Conservation (phyloP, 2,113 vertebrate genomes). For the Cynoglossus semilaevis region DNA sequence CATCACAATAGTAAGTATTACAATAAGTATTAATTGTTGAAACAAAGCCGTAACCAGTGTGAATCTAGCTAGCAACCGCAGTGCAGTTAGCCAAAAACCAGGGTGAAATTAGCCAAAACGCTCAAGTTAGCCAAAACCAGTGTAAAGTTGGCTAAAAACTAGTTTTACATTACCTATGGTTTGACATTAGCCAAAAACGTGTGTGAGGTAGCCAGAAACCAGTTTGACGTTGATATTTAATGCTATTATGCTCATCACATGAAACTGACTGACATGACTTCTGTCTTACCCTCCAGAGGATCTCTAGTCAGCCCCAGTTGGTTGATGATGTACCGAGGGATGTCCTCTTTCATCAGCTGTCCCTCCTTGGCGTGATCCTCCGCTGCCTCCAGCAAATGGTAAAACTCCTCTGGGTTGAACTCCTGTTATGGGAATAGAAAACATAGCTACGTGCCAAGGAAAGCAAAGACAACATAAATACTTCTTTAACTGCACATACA, state of each 20-base stretch:
- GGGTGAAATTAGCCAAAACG: too few species aligned
- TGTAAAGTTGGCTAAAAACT: too few species aligned
- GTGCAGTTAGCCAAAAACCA: too few species aligned
- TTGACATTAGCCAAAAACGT: too few species aligned
- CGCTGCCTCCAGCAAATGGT: slow-evolving; percentile 96
- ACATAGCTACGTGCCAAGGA: not conserved
- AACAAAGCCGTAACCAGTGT: too few species aligned
- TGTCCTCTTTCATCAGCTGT: slow-evolving; percentile 96
- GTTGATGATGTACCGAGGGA: slow-evolving; percentile 95
- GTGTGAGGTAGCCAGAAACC: too few species aligned
- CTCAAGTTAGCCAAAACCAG: too few species aligned
- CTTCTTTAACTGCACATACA: not conserved
- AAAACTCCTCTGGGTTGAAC: slow-evolving; percentile 99
- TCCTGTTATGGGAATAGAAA: slow-evolving; percentile 74
- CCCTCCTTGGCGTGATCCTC: slow-evolving; percentile 99
- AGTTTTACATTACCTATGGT: too few species aligned
- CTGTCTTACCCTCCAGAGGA: slow-evolving; percentile 89
- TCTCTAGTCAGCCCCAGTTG: slow-evolving; percentile 96
- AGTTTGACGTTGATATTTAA: not conserved
- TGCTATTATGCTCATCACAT: not conserved
- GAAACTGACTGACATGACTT: not conserved
- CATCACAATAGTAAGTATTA: too few species aligned
- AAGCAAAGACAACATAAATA: not conserved
- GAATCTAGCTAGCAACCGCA: too few species aligned
- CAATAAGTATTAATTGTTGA: too few species aligned